A percentile compares a stretch with the other conserved stretches of the same genome.
Evolutionary conservation across 1,140 invertebrate species (phyloP).

Genomic region (Drosophila sturtevanti): DNA sequence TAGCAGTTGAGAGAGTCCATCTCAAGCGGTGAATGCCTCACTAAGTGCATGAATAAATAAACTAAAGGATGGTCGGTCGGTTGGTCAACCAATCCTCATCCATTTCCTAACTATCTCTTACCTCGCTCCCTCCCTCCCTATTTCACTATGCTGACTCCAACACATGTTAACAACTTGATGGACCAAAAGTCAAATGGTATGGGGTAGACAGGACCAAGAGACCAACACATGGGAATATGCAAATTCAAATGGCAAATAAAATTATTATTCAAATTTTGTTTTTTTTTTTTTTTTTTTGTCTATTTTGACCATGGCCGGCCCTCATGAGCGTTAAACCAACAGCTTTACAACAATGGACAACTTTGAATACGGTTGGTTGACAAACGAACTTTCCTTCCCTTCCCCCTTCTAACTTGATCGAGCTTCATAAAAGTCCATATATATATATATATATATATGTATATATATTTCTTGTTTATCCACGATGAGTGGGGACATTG

Average conservation of each 20-base stretch:
- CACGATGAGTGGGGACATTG: too few species aligned
- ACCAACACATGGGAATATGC: constrained; percentile 60
- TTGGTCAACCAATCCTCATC: constrained; percentile 33
- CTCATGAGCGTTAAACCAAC: constrained; percentile 79
- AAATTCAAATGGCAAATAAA: constrained; percentile 76
- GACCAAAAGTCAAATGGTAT: constrained; percentile 68
- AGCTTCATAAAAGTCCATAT: constrained; percentile 43
- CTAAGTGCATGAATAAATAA: constrained; percentile 81
- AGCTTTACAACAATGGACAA: constrained; percentile 68
- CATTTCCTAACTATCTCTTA: neutral
- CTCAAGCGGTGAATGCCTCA: constrained; percentile 71
- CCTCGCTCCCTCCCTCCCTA: neutral
- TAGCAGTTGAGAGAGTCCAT: constrained; percentile 14
- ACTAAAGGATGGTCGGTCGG: constrained; percentile 64
- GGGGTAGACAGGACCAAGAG: neutral
- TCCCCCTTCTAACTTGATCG: neutral
- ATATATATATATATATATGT: too few species aligned
- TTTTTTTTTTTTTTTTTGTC: constrained; percentile 28
- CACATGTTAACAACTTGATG: constrained; percentile 80
- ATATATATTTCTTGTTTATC: too few species aligned
- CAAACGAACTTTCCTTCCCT: neutral
- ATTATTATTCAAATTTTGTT: constrained; percentile 79
- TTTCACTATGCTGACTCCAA: constrained; percentile 37
- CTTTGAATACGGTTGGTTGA: constrained; percentile 38
- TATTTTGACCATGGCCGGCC: constrained; percentile 56